Conservation (phyloP, 1,140 invertebrate genomes). For the Drosophila subpulchrella region DNA sequence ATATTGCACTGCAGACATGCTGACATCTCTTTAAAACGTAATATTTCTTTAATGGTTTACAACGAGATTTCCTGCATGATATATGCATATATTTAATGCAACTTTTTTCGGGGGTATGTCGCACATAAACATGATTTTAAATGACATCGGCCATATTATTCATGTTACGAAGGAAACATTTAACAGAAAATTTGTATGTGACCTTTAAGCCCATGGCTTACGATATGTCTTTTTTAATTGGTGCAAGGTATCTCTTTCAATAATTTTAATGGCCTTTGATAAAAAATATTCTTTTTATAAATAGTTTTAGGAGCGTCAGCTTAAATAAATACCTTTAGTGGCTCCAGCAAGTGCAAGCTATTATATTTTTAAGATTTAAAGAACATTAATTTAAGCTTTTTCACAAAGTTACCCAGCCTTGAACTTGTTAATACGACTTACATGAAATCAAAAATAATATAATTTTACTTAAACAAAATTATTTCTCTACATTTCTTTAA, state of each 20-base stretch:
- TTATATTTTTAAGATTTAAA: no score
- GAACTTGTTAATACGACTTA: no score
- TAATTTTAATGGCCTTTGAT: not conserved
- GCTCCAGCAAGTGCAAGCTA: not conserved
- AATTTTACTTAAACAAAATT: not conserved
- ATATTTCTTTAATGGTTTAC: slow-evolving; percentile 38
- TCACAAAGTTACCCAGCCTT: no score
- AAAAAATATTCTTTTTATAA: not conserved
- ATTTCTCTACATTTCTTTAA: not conserved
- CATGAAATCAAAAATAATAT: no score
- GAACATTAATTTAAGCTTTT: no score
- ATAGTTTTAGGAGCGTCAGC: not conserved
- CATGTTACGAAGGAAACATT: not conserved
- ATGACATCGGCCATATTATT: not conserved
- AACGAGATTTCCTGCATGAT: slow-evolving; percentile 3
- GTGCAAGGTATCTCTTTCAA: not conserved
- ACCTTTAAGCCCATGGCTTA: not conserved
- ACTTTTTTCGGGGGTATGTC: not conserved
- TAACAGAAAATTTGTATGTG: not conserved
- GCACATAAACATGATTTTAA: slow-evolving; percentile 1
- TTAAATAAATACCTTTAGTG: not conserved
- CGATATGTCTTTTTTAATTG: not conserved
- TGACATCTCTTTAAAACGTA: slow-evolving; percentile 32
- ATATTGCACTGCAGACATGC: slow-evolving; percentile 19
- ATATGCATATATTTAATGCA: not conserved